phyloP scores from a whole-genome alignment of 2,113 vertebrate genomes.

The Pantherophis guttatus region DNA sequence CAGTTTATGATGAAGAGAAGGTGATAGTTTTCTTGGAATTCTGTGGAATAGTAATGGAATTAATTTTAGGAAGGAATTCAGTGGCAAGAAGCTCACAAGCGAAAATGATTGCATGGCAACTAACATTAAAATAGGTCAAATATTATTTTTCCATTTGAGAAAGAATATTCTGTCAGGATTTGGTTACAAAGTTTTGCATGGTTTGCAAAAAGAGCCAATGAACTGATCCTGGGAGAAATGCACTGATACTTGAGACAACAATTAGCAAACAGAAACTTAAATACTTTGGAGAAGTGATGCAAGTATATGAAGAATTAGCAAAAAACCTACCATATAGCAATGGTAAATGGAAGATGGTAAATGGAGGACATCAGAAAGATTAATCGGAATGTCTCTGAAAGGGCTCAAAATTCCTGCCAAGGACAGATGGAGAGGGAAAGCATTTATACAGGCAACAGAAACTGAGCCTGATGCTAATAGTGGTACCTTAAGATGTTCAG shows the following conservation, averaged over 20 bases:
- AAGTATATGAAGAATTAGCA: neutral
- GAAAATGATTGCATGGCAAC: neutral
- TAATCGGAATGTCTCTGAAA: neutral
- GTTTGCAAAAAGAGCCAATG: neutral
- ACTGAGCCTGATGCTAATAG: neutral
- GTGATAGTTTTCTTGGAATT: neutral
- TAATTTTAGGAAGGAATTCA: neutral
- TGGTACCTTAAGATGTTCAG: neutral
- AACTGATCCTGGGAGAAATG: neutral
- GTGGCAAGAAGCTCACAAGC: neutral
- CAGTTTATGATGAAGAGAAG: neutral
- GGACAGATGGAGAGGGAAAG: neutral
- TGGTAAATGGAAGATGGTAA: neutral
- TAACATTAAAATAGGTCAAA: neutral
- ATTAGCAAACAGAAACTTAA: neutral
- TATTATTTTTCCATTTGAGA: neutral
- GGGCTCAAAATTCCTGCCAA: neutral
- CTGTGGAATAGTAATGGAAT: neutral
- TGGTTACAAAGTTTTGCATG: neutral
- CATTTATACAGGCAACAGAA: neutral
- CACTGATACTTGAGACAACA: neutral
- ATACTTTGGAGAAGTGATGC: neutral
- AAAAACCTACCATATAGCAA: neutral
- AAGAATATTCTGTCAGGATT: neutral
- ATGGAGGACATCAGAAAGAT: neutral